phyloP scores from a whole-genome alignment of 2,113 vertebrate genomes.

The Saiga tatarica region DNA sequence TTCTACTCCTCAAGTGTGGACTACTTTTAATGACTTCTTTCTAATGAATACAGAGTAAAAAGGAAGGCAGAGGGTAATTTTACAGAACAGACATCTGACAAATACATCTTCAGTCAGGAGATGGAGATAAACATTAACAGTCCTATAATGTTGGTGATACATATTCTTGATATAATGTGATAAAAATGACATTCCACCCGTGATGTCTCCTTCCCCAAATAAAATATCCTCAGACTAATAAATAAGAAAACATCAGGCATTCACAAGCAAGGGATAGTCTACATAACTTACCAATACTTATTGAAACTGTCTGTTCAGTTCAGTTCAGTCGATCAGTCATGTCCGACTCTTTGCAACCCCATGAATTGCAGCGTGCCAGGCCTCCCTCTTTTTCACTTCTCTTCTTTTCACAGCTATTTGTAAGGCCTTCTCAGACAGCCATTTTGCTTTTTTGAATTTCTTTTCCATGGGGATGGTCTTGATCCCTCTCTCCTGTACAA shows the following conservation, averaged over 20 bases:
- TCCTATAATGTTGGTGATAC: not conserved
- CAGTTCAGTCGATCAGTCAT: too few relatives aligned
- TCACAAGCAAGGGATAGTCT: not conserved
- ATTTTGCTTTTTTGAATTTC: too few relatives aligned
- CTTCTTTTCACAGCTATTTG: too few relatives aligned
- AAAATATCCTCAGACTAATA: not conserved
- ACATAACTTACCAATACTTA: not conserved
- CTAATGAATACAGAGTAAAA: not conserved
- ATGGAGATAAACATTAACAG: not conserved
- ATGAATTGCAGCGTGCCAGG: too few relatives aligned
- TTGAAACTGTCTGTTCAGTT: not conserved
- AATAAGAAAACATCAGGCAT: not conserved
- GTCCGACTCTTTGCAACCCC: too few relatives aligned
- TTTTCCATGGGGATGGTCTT: too few relatives aligned
- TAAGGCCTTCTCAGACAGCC: too few relatives aligned
- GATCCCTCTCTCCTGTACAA: too few relatives aligned
- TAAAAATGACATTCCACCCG: not conserved
- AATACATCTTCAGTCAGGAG: not conserved
- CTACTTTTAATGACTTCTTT: not conserved
- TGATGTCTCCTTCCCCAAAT: not conserved
- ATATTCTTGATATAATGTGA: not conserved
- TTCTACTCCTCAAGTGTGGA: not conserved
- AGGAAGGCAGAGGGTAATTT: not conserved
- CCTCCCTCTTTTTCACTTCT: too few relatives aligned
- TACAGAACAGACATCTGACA: not conserved